These are phyloP conservation scores for Seriola aureovittata DNA, from an alignment of 2,113 vertebrate species.

Conservation along the genomic window DNA sequence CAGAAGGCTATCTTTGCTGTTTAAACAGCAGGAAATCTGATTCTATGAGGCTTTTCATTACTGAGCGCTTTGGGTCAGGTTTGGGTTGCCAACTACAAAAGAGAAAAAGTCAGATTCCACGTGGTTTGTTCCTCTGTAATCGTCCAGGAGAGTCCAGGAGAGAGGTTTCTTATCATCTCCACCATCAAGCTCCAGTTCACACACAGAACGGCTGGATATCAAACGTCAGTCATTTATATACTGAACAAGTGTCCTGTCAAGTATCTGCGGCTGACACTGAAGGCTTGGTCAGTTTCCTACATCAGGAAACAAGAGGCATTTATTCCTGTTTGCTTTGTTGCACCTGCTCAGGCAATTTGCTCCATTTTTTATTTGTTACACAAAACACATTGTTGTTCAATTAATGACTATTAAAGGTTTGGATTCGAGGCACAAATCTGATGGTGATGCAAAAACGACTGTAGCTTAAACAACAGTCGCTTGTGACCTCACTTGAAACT, in stretches of 20 bases:
- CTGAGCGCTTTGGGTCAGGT: conserved; percentile 34
- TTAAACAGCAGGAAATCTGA: conserved; percentile 52
- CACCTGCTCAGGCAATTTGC: too few species aligned
- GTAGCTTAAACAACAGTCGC: too few species aligned
- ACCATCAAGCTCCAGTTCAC: background rate
- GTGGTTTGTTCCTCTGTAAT: background rate
- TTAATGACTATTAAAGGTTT: too few species aligned
- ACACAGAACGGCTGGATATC: background rate
- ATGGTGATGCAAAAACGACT: too few species aligned
- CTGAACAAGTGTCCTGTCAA: background rate
- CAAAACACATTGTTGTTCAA: too few species aligned
- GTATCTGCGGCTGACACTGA: background rate
- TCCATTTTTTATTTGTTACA: too few species aligned
- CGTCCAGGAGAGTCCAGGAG: background rate
- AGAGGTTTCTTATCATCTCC: background rate
- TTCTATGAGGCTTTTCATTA: background rate
- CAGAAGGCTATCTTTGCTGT: conserved; percentile 49
- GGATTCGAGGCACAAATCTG: too few species aligned
- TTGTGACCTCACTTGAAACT: too few species aligned
- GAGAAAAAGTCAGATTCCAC: background rate
- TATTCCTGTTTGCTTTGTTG: background rate
- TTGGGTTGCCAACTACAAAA: background rate
- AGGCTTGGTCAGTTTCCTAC: background rate
- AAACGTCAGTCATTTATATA: background rate
- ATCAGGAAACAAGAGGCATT: background rate